Base-by-base conservation (phyloP, 2,113 vertebrate species). In the Chaetodon trifascialis region DNA sequence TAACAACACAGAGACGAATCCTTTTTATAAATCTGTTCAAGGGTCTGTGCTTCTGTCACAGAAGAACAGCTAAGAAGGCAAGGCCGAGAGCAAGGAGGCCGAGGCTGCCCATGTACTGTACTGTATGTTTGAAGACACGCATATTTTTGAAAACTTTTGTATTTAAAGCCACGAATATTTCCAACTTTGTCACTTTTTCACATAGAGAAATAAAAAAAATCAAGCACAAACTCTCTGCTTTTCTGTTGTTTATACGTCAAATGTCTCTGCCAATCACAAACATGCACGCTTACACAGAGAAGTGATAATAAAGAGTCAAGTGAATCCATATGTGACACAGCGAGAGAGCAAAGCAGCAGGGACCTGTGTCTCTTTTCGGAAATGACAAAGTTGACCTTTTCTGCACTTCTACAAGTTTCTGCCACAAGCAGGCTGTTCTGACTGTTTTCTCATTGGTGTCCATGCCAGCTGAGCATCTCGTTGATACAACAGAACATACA, bases 101-200 rank as follows among this genome's bases (percentile, higher is more conserved):
- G 5, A 40, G 38, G 68, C 21, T 77, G 73, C 38, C 52, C 25
- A 64, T 77, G 47, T 82, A 80, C 79, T 74, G 30, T 82, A 84
- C 82, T 82, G 74, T 82, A 84, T 73, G 71, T 82, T 86, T 87
- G 73, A 80, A 89, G 68, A 91, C 46, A 89, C 87, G 71, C 73
- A 74, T 87, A 88, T 93, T 93, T 94, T 88, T 93, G 42, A 77
- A 88, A 92, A 86, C 60, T 86, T 94, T 92, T 93, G 90, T 93
- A 93, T 94, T 88, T 86, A 89, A 91, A 93, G 87, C 21, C 86
- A 92, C 88, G 47, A 7, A 47, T 60, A 79, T 91, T 93, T 91
- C 49, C 66, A 90, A 79, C 76, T 73, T 91, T 93, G 89, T 92
- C 90, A 93, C 87, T 91, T 93, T 94, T 93, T 85, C 8, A 5